phyloP scores from a whole-genome alignment of 2,113 vertebrate genomes.

The Paradoxurus hermaphroditus region DNA sequence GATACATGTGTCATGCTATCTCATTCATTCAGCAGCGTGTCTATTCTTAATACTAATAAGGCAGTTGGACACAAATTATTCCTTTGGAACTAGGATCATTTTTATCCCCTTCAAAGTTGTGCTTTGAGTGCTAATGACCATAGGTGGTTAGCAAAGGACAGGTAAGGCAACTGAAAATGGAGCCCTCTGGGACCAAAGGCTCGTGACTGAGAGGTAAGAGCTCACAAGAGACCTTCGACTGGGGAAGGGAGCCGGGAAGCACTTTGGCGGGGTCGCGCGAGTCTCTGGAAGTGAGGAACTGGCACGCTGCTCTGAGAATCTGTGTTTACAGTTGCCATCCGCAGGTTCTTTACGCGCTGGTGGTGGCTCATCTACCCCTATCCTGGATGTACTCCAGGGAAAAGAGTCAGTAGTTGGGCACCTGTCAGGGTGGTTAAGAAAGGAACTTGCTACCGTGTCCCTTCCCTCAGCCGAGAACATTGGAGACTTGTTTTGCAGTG shows the following conservation, averaged over 20 bases:
- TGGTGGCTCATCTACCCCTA: neutral
- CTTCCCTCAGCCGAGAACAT: neutral
- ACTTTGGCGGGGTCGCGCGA: neutral
- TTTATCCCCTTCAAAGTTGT: conserved; percentile 39
- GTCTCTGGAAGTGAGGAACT: neutral
- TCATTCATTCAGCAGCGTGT: neutral
- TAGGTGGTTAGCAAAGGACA: conserved; percentile 19
- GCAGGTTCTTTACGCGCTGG: too few species aligned
- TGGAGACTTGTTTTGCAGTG: neutral
- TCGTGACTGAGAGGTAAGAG: neutral
- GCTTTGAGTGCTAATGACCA: conserved; percentile 23
- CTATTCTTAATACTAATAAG: conserved; percentile 46
- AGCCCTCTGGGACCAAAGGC: neutral
- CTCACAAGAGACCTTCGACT: neutral
- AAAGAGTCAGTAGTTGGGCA: neutral
- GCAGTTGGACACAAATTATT: conserved; percentile 25
- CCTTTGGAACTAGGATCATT: neutral
- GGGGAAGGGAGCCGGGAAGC: neutral
- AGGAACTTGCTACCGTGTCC: neutral
- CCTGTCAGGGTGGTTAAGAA: neutral
- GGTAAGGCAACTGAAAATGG: conserved; percentile 38
- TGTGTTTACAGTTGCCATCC: neutral
- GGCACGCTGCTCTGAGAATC: neutral
- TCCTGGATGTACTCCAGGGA: neutral
- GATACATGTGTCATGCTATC: neutral